phyloP scores from a whole-genome alignment of 2,888 invertebrate species.

The Steinernema scapterisci region DNA sequence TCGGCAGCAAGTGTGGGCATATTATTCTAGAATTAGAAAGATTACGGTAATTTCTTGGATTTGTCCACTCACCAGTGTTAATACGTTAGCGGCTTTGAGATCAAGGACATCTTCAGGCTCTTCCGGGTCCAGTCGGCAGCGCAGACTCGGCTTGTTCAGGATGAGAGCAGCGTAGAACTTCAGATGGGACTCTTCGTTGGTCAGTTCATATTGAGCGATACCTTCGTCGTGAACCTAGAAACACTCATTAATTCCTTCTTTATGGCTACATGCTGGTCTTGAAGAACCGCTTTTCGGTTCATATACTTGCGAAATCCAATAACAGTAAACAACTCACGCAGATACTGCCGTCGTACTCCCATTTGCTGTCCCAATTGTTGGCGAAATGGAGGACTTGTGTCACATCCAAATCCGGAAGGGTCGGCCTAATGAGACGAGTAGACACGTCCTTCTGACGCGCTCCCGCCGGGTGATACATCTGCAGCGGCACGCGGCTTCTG shows the following conservation, averaged over 20 bases:
- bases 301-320: neutral
- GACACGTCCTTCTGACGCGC: slow-evolving; percentile 58
- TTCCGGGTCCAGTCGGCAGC: slow-evolving; percentile 51
- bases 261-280: too few relatives aligned
- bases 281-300: neutral
- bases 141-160: slow-evolving; percentile 51
- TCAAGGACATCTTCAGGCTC: slow-evolving; percentile 59
- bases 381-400: slow-evolving; percentile 46
- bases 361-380: slow-evolving; percentile 54
- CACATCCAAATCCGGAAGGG: slow-evolving; percentile 52
- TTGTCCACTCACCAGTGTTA: slow-evolving; percentile 32
- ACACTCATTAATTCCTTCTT: too few relatives aligned
- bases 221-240: slow-evolving; percentile 63
- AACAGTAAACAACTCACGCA: slow-evolving; percentile 42
- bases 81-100: slow-evolving; percentile 47
- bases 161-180: slow-evolving; percentile 60
- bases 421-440: slow-evolving; percentile 61
- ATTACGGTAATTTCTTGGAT: slow-evolving; percentile 71
- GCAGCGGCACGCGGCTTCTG: too few relatives aligned
- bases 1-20: neutral
- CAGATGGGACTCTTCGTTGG: slow-evolving; percentile 59
- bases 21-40: slow-evolving; percentile 71
- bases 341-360: slow-evolving; percentile 59
- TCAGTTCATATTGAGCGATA: slow-evolving; percentile 64
- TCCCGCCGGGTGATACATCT: slow-evolving; percentile 12